phyloP scores from a whole-genome alignment of 2,797 vertebrate species.

The Rhinatrema bivittatum region DNA sequence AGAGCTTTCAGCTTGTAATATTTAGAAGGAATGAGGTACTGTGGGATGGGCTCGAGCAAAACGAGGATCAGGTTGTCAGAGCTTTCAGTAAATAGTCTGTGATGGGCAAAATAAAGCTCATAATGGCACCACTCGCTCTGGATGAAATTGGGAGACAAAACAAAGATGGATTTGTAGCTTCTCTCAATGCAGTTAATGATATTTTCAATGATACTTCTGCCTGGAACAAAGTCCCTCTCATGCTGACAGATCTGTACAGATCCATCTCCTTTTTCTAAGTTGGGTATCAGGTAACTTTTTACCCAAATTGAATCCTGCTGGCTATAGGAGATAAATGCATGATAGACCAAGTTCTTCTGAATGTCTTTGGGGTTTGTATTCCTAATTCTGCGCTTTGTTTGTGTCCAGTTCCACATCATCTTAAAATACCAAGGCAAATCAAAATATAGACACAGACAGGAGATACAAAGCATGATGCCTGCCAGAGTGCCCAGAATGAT shows the following conservation, averaged over 20 bases:
- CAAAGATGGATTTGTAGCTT: constrained; percentile 75
- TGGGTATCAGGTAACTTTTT: constrained; percentile 59
- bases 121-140: constrained; percentile 93
- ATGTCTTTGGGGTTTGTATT: constrained; percentile 13
- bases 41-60: constrained; percentile 73
- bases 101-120: constrained; percentile 85
- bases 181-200: constrained; percentile 80
- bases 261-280: constrained; percentile 62
- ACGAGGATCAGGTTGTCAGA: constrained; percentile 72
- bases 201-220: constrained; percentile 78
- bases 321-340: constrained; percentile 85
- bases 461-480: constrained; percentile 20
- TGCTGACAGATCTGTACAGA: constrained; percentile 69
- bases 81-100: constrained; percentile 63
- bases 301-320: constrained; percentile 72
- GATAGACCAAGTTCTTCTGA: constrained; percentile 49
- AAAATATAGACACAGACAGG: constrained; percentile 54
- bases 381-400: constrained; percentile 61
- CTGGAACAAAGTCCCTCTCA: constrained; percentile 74
- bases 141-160: constrained; percentile 80
- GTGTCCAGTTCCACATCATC: constrained; percentile 81
- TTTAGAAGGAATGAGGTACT: constrained; percentile 68
- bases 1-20: constrained; percentile 77
- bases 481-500: constrained; percentile 54
- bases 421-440: constrained; percentile 77